phyloP scores from a whole-genome alignment of 2,888 invertebrate species.

The Apomyelois bistriatella region DNA sequence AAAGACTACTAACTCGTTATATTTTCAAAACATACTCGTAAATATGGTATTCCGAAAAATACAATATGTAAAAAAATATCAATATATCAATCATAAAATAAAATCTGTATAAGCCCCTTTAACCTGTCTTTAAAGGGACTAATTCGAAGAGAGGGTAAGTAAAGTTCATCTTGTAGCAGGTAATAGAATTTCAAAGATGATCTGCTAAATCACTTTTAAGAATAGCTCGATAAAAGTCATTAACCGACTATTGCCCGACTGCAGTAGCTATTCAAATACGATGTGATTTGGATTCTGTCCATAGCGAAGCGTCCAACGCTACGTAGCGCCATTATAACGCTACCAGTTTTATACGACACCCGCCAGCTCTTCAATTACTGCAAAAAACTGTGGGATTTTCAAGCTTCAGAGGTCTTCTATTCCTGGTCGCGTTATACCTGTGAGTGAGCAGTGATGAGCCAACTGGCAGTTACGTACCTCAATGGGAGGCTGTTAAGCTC shows the following conservation, averaged over 20 bases:
- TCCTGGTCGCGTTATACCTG: constrained; percentile 53
- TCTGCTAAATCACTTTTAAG: constrained; percentile 30
- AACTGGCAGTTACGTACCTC: constrained; percentile 59
- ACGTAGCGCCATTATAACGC: constrained; percentile 40
- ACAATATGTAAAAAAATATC: too few species aligned
- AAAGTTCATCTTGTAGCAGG: neutral
- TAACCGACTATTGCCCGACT: constrained; percentile 52
- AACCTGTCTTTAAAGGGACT: too few species aligned
- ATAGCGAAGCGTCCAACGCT: constrained; percentile 45
- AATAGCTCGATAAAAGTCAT: constrained; percentile 51
- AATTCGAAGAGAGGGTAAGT: too few species aligned
- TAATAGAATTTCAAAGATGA: constrained; percentile 11
- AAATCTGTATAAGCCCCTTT: too few species aligned
- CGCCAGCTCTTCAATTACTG: constrained; percentile 24
- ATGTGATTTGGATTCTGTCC: constrained; percentile 69
- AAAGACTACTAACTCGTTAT: too few species aligned
- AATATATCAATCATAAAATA: too few species aligned
- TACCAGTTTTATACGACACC: constrained; percentile 45
- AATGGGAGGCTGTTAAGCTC: constrained; percentile 62
- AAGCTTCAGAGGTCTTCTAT: constrained; percentile 35
- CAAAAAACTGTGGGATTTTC: constrained; percentile 26
- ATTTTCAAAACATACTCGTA: too few species aligned
- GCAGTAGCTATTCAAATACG: constrained; percentile 66
- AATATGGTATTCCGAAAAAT: too few species aligned
- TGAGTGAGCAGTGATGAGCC: constrained; percentile 60